Percentiles rank a stretch among this genome's conserved stretches.
phyloP scores from a whole-genome alignment of 2,113 vertebrate species.

The Peromyscus maniculatus region DNA sequence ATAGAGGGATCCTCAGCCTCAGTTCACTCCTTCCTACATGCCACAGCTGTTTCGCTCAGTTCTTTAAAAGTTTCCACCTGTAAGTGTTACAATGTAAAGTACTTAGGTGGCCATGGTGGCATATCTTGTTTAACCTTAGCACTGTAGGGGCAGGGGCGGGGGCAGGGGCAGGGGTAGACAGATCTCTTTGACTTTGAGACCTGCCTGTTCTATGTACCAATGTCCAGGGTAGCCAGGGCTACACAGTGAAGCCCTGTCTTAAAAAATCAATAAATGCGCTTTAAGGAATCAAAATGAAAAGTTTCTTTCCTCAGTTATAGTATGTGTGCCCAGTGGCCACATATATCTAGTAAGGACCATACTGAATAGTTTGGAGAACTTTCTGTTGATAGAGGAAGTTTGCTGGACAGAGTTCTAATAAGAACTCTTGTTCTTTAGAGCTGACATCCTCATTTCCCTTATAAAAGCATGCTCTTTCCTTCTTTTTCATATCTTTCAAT shows the following conservation, averaged over 20 bases:
- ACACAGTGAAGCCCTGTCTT: not conserved
- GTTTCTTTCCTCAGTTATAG: not conserved
- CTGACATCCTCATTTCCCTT: not conserved
- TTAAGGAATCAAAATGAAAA: not conserved
- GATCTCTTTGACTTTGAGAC: not conserved
- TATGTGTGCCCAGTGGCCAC: not conserved
- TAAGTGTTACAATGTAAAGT: not conserved
- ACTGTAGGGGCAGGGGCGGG: not conserved
- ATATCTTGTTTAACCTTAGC: not conserved
- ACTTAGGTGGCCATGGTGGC: not conserved
- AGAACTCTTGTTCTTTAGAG: not conserved
- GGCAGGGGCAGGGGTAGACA: not conserved
- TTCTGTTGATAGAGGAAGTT: not conserved
- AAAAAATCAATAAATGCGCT: not conserved
- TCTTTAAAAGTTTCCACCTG: not conserved
- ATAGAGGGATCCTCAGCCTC: not conserved
- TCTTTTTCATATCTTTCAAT: not conserved
- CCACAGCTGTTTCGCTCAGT: not conserved
- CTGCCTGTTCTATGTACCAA: not conserved
- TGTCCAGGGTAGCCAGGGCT: not conserved
- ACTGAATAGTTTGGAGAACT: not conserved
- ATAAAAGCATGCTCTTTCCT: not conserved
- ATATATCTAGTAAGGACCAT: not conserved
- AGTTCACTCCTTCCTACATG: not conserved
- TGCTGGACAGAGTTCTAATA: not conserved